Base-by-base conservation (phyloP, 2,888 invertebrate genomes). In the Sericinus montela region DNA sequence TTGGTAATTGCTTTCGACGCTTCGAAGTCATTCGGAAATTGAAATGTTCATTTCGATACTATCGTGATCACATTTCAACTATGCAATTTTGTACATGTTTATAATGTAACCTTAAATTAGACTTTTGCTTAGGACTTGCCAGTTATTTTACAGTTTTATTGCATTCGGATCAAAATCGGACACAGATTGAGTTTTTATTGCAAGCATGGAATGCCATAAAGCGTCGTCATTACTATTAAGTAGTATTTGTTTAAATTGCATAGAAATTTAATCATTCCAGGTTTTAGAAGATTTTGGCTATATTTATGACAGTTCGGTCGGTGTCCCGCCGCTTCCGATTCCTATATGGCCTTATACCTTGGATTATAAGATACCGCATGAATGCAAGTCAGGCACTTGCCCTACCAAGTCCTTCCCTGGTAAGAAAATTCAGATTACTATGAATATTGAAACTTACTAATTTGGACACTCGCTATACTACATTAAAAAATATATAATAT, bases 291-390 rank as follows among this genome's bases (percentile, higher is more conserved):
- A 97, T 78, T 97, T 96, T 73, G 96, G 95, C 6, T 97, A 95
- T 79, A 95, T 96, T 65, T 98, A 97, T 78, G 97, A 98, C 79
- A 97, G 97, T 71, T 97, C 97, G 1, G 92, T 97, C 63, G 95
- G 96, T 48, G 95, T 94, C 45, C 96, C 97, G 0, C 95, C 96
- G 8, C 75, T 92, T 8, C 90, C 93, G 45, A 90, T 94, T 13
- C 97, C 97, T 9, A 92, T 96, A 45, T 98, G 98, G 98, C 98
- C 98, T 0, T 98, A 98, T 83, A 98, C 98, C 0, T 90, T 98
- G 36, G 97, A 98, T 80, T 97, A 94, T 83, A 96, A 96, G 87
- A 96, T 97, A 65, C 94, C 97, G 1, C 97, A 97, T 72, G 97
- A 97, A 78, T 97, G 97, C 83, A 96, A 97, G 80, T 93, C 96